phyloP scores from a whole-genome alignment of 2,797 vertebrate species.

The Mycteria americana region DNA sequence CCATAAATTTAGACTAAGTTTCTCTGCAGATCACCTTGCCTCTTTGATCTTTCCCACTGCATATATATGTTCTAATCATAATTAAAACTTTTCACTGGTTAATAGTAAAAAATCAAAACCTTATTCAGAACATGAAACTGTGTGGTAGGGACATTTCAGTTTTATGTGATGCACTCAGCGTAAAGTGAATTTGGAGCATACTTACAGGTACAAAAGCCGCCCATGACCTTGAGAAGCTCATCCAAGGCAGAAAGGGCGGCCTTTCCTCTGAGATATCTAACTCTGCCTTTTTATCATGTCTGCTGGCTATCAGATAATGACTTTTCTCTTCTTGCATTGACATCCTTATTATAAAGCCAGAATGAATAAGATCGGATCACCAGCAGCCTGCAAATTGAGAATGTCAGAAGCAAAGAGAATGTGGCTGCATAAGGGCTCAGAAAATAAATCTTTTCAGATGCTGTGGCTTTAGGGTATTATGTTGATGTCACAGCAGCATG shows the following conservation, averaged over 20 bases:
- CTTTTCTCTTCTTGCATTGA: constrained; percentile 15
- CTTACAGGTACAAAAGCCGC: neutral
- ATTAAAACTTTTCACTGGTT: neutral
- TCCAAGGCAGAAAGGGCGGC: constrained; percentile 1
- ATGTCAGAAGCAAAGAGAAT: constrained; percentile 43
- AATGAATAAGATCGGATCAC: constrained; percentile 54
- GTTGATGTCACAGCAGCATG: constrained; percentile 55
- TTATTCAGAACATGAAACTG: neutral
- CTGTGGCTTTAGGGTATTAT: constrained; percentile 41
- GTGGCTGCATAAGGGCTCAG: constrained; percentile 21
- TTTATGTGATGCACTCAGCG: neutral
- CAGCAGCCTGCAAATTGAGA: constrained; percentile 38
- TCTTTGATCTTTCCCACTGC: neutral
- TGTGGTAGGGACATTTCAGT: neutral
- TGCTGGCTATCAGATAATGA: constrained; percentile 38
- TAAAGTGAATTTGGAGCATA: neutral
- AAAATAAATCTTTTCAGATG: constrained; percentile 69
- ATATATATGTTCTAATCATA: neutral
- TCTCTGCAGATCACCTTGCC: neutral
- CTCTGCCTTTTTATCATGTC: constrained; percentile 36
- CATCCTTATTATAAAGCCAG: constrained; percentile 59
- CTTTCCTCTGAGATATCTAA: neutral
- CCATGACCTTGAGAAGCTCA: constrained; percentile 44
- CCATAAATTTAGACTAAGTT: neutral
- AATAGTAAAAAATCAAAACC: neutral